Base-by-base conservation (phyloP, 2,113 vertebrate species). In the Manacus vitellinus region DNA sequence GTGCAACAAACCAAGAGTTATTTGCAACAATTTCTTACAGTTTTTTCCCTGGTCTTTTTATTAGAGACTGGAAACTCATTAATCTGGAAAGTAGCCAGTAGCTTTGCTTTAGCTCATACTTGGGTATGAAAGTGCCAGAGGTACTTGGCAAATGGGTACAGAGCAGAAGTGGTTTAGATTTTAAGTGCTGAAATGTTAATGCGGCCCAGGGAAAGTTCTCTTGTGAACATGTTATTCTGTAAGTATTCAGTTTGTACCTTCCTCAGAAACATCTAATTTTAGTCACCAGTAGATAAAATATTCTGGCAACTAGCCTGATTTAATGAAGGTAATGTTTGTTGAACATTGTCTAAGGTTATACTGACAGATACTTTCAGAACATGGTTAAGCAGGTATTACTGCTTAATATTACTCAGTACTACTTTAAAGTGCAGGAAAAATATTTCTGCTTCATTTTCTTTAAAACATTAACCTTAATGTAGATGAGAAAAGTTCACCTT, bases 131-230 rank as follows among this genome's bases (percentile, higher is more conserved):
- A 77, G 55, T 70, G 85, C 75, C 63, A 92, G 51, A 83, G 46
- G 43, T 94, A 47, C 39, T 92, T 97, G 94, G 88, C 91, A 84
- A 92, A 80, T 43, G 35, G 85, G 47, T 47, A 80, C 7, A 80
- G n/a, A 49, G 30, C 31, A 90, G 59, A 83, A 90, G 58, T 77
- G 0, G 58, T 27, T 82, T 56, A 20, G 9, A 41, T 44, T 68
- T 75, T 77, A 66, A 66, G 72, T 77, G 75, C 24, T 84, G 72
- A 94, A 92, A 91, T 55, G 8, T 81, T 85, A 54, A 91, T 59
- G 35, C 22, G n/a, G 9, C 14, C 31, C 25, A 81, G 56, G 41
- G n/a, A 85, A 66, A 75, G 6, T 44, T 44, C 19, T n/a, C 28
- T 82, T 63, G 14, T 39, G 76, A 94, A 43, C 44, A 56, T 9